Evolutionary conservation across 1,140 invertebrate genomes (phyloP).

Genomic region (Zophobas atratus): DNA sequence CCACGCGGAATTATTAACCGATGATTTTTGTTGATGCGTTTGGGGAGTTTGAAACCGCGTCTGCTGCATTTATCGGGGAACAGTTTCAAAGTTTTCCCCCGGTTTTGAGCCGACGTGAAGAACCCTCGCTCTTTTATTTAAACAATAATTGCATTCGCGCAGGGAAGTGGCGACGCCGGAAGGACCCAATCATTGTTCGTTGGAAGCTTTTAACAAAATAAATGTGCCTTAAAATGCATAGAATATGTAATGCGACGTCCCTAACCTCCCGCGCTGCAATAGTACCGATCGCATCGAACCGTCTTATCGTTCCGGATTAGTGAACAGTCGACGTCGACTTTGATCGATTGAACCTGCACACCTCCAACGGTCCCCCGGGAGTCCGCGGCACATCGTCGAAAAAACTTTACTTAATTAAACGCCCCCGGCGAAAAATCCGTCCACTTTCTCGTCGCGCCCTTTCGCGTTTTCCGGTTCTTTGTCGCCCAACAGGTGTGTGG

Average conservation of each 20-base stretch:
- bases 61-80: background rate
- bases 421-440: background rate
- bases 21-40: too few species aligned
- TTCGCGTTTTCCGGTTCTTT: slow-evolving; percentile 17
- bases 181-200: too few species aligned
- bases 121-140: too few species aligned
- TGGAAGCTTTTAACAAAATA: too few species aligned
- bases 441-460: background rate
- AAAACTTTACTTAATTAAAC: slow-evolving; percentile 34
- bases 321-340: slow-evolving; percentile 13
- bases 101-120: too few species aligned
- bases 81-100: background rate
- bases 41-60: background rate
- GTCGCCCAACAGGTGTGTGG: slow-evolving; percentile 26
- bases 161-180: too few species aligned
- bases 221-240: too few species aligned
- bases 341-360: slow-evolving; percentile 16
- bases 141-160: too few species aligned
- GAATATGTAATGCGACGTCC: too few species aligned
- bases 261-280: background rate
- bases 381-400: background rate
- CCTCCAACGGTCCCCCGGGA: background rate
- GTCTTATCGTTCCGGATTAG: slow-evolving; percentile 24
- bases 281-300: background rate
- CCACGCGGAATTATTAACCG: too few species aligned